Evolutionary conservation across 2,888 invertebrate genomes (phyloP).

Genomic region (Tinea semifulvella): DNA sequence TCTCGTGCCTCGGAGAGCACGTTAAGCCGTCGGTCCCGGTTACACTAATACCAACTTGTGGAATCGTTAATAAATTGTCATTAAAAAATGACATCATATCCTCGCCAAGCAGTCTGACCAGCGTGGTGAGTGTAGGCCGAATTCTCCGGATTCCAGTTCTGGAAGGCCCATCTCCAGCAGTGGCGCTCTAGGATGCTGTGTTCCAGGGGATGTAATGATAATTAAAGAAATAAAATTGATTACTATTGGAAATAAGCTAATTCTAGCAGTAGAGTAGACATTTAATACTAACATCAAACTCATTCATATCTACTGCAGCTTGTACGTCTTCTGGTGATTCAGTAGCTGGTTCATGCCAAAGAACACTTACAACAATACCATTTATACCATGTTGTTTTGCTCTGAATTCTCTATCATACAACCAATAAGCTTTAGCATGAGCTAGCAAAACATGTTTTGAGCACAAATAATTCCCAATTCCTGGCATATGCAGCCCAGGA

Average conservation of each 20-base stretch:
- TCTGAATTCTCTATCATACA: conserved; percentile 35
- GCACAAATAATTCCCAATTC: conserved; percentile 57
- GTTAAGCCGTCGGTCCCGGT: not conserved
- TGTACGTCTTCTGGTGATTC: conserved; percentile 34
- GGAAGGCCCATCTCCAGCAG: no score
- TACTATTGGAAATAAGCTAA: no score
- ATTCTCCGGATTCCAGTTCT: no score
- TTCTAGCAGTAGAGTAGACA: not conserved
- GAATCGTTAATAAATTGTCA: no score
- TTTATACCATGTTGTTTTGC: conserved; percentile 27
- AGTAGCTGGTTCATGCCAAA: conserved; percentile 33
- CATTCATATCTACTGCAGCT: conserved; percentile 32
- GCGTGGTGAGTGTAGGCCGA: no score
- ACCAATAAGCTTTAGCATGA: conserved; percentile 46
- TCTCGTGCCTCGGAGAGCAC: not conserved
- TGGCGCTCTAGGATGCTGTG: no score
- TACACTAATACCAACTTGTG: not conserved
- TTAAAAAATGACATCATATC: no score
- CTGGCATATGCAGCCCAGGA: conserved; percentile 33
- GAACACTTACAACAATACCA: conserved; percentile 24
- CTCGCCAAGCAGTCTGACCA: no score
- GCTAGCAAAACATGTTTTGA: conserved; percentile 59
- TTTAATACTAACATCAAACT: conserved; percentile 24
- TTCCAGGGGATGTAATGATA: no score
- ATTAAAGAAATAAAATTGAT: conserved; percentile 7